Evolutionary conservation across 2,797 vertebrate genomes (phyloP).

Genomic region (Bradypodion ventrale): DNA sequence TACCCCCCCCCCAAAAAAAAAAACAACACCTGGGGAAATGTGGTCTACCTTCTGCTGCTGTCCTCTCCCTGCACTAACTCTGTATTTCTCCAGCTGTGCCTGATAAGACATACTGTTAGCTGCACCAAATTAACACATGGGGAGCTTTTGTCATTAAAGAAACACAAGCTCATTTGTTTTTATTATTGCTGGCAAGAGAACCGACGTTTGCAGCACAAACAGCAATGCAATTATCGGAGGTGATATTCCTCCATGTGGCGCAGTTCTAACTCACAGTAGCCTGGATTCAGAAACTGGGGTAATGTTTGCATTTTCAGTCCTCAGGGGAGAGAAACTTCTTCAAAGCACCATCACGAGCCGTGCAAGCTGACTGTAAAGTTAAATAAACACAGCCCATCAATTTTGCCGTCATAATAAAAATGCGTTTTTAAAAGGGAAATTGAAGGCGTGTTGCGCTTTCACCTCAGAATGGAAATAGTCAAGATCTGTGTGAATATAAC

Average conservation of each 20-base stretch:
- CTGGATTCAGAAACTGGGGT: constrained; percentile 66
- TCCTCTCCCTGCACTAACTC: constrained; percentile 55
- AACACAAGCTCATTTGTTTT: constrained; percentile 69
- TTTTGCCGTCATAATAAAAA: constrained; percentile 60
- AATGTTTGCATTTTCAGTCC: constrained; percentile 69
- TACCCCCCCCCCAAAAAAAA: constrained; percentile 37
- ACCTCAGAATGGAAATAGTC: constrained; percentile 22
- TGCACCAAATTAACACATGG: constrained; percentile 72
- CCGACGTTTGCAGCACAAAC: constrained; percentile 55
- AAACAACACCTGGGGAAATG: constrained; percentile 2
- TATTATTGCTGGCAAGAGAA: constrained; percentile 72
- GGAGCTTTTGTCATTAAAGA: constrained; percentile 76
- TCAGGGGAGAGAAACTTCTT: constrained; percentile 66
- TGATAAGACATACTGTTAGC: constrained; percentile 65
- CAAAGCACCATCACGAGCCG: constrained; percentile 70
- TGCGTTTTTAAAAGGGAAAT: constrained; percentile 30
- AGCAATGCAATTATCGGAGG: constrained; percentile 64
- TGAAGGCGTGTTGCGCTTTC: constrained; percentile 48
- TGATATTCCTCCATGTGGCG: constrained; percentile 70
- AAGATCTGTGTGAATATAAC: constrained; percentile 1
- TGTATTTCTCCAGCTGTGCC: constrained; percentile 60
- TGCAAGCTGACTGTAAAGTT: constrained; percentile 64
- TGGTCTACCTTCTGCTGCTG: constrained; percentile 32
- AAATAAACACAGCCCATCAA: constrained; percentile 60
- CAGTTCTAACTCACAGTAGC: constrained; percentile 57